Base-by-base conservation (phyloP, 2,888 invertebrate genomes). In the Agrotis segetum region DNA sequence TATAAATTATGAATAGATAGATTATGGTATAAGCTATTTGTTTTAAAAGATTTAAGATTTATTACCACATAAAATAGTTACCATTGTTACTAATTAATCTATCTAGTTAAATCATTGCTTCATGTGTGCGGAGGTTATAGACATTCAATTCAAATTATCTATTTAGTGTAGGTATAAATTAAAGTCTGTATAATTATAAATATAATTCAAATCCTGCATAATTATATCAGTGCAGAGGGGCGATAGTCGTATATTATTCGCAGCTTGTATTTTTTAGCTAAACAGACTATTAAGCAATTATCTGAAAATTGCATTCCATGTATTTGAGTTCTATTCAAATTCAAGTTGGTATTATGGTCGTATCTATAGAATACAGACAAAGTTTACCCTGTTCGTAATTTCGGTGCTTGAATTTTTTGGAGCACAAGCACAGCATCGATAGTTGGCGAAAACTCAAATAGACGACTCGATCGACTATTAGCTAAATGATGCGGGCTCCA, bases 1-100 rank as follows among this genome's bases (percentile, higher is more conserved):
- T 9, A 34, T 34, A 9, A 9, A 9, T 40, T 40, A 14, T 24
- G 3, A 69, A 47, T 56, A 14, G n/a, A 47, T 29, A 47, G 3
- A 17, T n/a, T 40, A 29, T 21, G n/a, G 9, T n/a, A n/a, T 47
- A 50, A 13, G 17, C 19, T 1, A 29, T 59, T 68, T 68, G 29
- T 44, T 58, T 70, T 68, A 17, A 70, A 24, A 34, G 7, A 50
- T 53, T n/a, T 49, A 56, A n/a, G n/a, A n/a, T 55, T 71, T 71
- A 44, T 56, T 44, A 50, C 9, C 68, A 34, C 6, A 49, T 56
- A 2, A 34, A n/a, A 46, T 71, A 19, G 72, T 72, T 72, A 72
- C 72, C 72, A 58, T 66, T 59, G 19, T 24, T 55, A 16, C 19
- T 63, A 60, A 60, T 21, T 34, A 70, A 13, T 52, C 29, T 14